Percentiles rank a stretch among this genome's conserved stretches.
phyloP scores from a whole-genome alignment of 2,797 vertebrate species.

The Dipus sagitta region DNA sequence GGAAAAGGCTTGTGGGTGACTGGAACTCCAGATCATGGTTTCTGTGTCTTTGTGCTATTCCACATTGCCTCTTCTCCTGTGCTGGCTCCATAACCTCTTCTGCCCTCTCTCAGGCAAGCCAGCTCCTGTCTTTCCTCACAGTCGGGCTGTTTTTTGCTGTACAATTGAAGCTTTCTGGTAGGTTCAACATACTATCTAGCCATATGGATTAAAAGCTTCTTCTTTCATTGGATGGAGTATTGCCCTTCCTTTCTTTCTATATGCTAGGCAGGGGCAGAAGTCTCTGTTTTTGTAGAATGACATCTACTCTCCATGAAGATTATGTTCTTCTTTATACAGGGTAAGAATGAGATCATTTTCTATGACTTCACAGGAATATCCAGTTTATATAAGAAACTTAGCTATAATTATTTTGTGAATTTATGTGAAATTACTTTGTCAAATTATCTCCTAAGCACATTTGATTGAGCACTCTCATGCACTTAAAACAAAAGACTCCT shows the following conservation, averaged over 20 bases:
- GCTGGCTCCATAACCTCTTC: neutral
- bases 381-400: conserved; percentile 45
- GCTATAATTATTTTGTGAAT: conserved; percentile 30
- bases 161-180: neutral
- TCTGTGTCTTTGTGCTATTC: neutral
- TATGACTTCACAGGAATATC: conserved; percentile 38
- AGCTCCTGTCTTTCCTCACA: neutral
- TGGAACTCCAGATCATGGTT: neutral
- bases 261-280: neutral
- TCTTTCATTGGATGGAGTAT: neutral
- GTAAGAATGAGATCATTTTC: conserved; percentile 59
- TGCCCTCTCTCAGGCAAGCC: neutral
- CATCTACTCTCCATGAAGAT: neutral
- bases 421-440: conserved; percentile 61
- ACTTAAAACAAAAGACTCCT: conserved; percentile 40
- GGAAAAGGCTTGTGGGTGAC: neutral
- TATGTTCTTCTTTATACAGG: conserved; percentile 9
- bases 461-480: conserved; percentile 46
- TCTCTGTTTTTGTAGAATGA: conserved; percentile 31
- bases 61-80: neutral
- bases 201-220: neutral
- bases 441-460: conserved; percentile 51
- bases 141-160: neutral
- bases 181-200: neutral
- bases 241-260: conserved; percentile 5